A percentile compares a stretch with the other conserved stretches of the same genome.
Conservation (phyloP, 2,888 invertebrate genomes). For the Chymomyza amoena region DNA sequence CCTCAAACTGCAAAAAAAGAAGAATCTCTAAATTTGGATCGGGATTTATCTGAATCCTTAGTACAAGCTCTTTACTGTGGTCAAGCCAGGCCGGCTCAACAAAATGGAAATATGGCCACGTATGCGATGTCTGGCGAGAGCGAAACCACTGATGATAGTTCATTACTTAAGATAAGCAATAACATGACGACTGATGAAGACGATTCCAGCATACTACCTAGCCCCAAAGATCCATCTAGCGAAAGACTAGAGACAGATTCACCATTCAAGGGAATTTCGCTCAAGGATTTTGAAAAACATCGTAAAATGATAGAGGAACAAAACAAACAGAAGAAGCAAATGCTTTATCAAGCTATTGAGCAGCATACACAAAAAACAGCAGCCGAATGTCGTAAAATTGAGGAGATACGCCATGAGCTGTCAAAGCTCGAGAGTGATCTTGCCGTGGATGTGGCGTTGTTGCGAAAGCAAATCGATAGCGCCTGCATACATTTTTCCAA, state of each 20-base stretch:
- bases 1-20: slow-evolving; percentile 44
- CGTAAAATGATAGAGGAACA: slow-evolving; percentile 89
- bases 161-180: slow-evolving; percentile 62
- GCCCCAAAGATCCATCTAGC: slow-evolving; percentile 32
- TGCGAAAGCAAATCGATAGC: slow-evolving; percentile 87
- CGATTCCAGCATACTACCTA: slow-evolving; percentile 63
- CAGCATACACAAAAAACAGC: slow-evolving; percentile 88
- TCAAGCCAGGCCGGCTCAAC: slow-evolving; percentile 34
- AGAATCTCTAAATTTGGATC: slow-evolving; percentile 63
- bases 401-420: slow-evolving; percentile 83
- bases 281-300: slow-evolving; percentile 84
- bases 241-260: slow-evolving; percentile 64
- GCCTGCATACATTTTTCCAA: slow-evolving; percentile 86
- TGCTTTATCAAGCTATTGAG: slow-evolving; percentile 86
- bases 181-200: slow-evolving; percentile 38
- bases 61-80: slow-evolving; percentile 75
- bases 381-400: slow-evolving; percentile 83
- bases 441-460: slow-evolving; percentile 86
- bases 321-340: slow-evolving; percentile 86
- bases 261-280: slow-evolving; percentile 80
- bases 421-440: slow-evolving; percentile 84
- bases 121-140: slow-evolving; percentile 22
- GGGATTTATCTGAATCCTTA: slow-evolving; percentile 72
- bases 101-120: not conserved
- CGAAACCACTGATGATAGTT: slow-evolving; percentile 54